Percentiles rank a stretch among this genome's conserved stretches.
Conservation (phyloP, 1,140 invertebrate genomes). For the Mesaphorura yosii region DNA sequence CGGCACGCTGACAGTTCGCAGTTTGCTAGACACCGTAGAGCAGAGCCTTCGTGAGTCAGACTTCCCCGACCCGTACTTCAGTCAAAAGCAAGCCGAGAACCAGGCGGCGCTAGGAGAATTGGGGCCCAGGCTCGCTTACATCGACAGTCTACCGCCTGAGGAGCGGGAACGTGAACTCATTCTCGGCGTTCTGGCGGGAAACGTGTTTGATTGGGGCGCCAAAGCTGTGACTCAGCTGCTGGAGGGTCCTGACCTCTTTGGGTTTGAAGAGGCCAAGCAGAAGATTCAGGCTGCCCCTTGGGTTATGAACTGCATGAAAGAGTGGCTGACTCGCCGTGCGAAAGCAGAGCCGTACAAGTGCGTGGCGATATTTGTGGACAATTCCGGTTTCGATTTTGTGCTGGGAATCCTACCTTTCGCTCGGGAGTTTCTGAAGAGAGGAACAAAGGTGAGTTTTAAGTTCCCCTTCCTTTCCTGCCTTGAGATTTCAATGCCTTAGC, state of each 20-base stretch:
- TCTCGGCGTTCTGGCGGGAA: slow-evolving; percentile 57
- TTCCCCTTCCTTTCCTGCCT: too few species aligned
- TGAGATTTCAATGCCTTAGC: neutral
- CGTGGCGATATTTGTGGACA: slow-evolving; percentile 88
- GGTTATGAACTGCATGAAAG: slow-evolving; percentile 75
- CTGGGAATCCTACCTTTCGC: slow-evolving; percentile 84
- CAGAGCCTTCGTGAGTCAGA: slow-evolving; percentile 78
- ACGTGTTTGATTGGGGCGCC: slow-evolving; percentile 96
- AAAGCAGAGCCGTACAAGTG: slow-evolving; percentile 56
- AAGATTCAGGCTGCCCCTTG: slow-evolving; percentile 70
- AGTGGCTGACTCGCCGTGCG: slow-evolving; percentile 63
- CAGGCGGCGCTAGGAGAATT: slow-evolving; percentile 48
- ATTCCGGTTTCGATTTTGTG: slow-evolving; percentile 87
- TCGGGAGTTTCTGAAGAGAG: slow-evolving; percentile 64
- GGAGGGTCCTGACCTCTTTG: slow-evolving; percentile 57
- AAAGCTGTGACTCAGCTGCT: slow-evolving; percentile 69
- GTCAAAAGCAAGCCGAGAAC: slow-evolving; percentile 60
- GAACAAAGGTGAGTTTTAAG: slow-evolving; percentile 63
- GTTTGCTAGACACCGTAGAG: slow-evolving; percentile 81
- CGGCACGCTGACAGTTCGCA: slow-evolving; percentile 73
- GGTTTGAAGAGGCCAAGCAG: slow-evolving; percentile 63
- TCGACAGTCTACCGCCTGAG: slow-evolving; percentile 45
- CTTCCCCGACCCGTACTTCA: slow-evolving; percentile 72
- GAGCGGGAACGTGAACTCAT: slow-evolving; percentile 47
- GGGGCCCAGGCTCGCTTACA: slow-evolving; percentile 38